Conservation (phyloP, 2,113 vertebrate species). For the Dermatemys mawii region DNA sequence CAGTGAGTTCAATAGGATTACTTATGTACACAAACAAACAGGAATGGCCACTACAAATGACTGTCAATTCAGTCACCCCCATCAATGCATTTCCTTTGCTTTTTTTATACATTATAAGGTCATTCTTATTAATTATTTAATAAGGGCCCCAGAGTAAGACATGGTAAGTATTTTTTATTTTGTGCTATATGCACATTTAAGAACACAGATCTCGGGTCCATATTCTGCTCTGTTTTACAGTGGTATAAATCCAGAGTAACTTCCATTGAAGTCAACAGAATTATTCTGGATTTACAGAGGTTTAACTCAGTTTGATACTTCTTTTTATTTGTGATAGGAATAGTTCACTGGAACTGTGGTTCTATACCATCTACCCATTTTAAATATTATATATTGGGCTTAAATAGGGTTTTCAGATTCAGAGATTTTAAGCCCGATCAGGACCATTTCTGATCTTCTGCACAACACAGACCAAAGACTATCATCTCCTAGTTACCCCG, state of each 20-base stretch:
- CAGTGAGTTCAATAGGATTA: not conserved
- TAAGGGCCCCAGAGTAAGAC: not conserved
- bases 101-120: not conserved
- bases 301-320: not conserved
- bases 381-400: not conserved
- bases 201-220: not conserved
- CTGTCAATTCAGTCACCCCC: not conserved
- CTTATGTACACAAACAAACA: not conserved
- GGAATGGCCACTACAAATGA: not conserved
- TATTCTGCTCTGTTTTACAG: not conserved
- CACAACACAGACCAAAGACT: not conserved
- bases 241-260: not conserved
- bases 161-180: not conserved
- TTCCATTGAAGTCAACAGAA: not conserved
- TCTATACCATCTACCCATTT: not conserved
- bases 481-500: not conserved
- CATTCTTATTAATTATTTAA: not conserved
- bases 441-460: not conserved
- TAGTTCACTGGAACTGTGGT: not conserved
- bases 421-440: not conserved
- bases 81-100: not conserved
- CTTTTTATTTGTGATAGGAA: not conserved
- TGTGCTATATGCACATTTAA: not conserved
- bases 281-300: not conserved
- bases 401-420: not conserved